Conservation (phyloP, 2,797 vertebrate genomes). For the Botia kubotai region DNA sequence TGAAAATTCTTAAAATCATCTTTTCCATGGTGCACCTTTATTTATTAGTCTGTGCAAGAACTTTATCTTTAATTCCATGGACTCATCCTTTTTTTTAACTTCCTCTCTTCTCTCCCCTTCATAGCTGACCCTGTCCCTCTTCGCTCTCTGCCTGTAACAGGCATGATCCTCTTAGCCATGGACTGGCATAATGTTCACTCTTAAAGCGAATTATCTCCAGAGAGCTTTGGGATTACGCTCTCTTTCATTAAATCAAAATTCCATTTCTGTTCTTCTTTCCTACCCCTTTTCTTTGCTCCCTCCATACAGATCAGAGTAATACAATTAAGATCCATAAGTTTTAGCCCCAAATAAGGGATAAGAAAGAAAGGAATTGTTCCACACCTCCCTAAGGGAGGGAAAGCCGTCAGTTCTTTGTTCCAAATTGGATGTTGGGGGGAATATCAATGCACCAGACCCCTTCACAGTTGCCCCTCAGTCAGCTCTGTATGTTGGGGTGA, state of each 20-base stretch:
- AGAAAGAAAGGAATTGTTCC: conserved; percentile 67
- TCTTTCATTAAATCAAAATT: conserved; percentile 75
- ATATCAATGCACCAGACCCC: conserved; percentile 35
- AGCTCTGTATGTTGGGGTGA: not conserved
- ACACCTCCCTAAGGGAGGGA: conserved; percentile 65
- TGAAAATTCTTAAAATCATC: not conserved
- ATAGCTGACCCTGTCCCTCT: conserved; percentile 26
- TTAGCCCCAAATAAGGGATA: conserved; percentile 70
- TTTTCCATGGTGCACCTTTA: not conserved
- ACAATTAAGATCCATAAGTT: conserved; percentile 79
- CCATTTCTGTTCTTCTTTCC: conserved; percentile 67
- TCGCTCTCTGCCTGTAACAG: conserved; percentile 40
- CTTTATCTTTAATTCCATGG: not conserved
- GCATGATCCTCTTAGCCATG: conserved; percentile 61
- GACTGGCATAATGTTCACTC: conserved; percentile 59
- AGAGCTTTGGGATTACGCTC: conserved; percentile 72
- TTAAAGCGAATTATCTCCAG: conserved; percentile 62
- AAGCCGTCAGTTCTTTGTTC: conserved; percentile 45
- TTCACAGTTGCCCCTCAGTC: not conserved
- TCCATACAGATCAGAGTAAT: conserved; percentile 69
- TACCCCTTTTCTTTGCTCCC: conserved; percentile 49
- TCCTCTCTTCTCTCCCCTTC: conserved; percentile 10
- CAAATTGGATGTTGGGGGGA: conserved; percentile 3
- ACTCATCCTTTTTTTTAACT: not conserved
- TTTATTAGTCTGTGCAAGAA: not conserved